These are phyloP conservation scores for Rutilus rutilus DNA, from an alignment of 2,113 vertebrate species.

Conservation along the genomic window DNA sequence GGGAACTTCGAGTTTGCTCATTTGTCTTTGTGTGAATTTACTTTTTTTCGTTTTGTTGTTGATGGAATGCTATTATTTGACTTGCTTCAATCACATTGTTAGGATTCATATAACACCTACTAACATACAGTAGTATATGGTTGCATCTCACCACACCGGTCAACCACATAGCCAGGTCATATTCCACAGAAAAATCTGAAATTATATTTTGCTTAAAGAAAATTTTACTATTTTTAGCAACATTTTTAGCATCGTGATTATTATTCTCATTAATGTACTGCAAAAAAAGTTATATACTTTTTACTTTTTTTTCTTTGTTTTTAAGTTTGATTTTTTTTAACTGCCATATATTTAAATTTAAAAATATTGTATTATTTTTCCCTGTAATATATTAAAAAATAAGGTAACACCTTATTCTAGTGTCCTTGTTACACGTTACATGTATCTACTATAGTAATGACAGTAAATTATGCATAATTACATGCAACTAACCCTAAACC, in stretches of 20 bases:
- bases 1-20: not conserved
- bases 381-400: too few relatives aligned
- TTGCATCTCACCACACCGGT: not conserved
- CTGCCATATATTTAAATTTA: not conserved
- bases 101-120: not conserved
- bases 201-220: not conserved
- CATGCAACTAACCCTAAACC: too few relatives aligned
- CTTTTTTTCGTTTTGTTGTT: not conserved
- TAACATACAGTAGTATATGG: not conserved
- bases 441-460: too few relatives aligned
- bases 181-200: not conserved
- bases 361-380: not conserved
- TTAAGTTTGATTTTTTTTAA: not conserved
- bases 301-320: too few relatives aligned
- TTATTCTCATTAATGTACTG: not conserved
- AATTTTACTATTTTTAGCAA: too few relatives aligned
- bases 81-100: not conserved
- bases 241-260: too few relatives aligned
- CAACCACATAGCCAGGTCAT: not conserved
- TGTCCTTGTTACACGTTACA: too few relatives aligned
- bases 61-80: not conserved
- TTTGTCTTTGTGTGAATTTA: not conserved
- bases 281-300: not conserved
- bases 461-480: too few relatives aligned
- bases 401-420: too few relatives aligned